Evolutionary conservation across 2,888 invertebrate species (phyloP), one percentile per base, ranked within the genome.

Genomic region (Epinotia nisella): DNA sequence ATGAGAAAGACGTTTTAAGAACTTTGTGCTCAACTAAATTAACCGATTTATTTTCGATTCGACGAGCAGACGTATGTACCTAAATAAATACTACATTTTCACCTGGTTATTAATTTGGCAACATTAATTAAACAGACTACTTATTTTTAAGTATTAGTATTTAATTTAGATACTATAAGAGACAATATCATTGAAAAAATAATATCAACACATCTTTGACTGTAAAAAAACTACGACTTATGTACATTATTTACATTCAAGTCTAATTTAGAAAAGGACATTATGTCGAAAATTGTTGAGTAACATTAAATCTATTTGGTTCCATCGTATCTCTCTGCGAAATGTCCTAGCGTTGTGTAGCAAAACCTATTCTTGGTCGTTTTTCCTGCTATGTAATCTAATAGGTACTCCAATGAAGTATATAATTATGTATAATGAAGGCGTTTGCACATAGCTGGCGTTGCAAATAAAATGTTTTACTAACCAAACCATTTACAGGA

Each of bases 231-330:
- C 67, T 68, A 72, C 56, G 49, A n/a, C 21, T 67, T 67, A 53
- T 66, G 17, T 58, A 66, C 60, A 41, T 55, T 61, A 19, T 49
- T 3, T 49, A 35, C 35, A 35, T n/a, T 49, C 49, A 7, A 15
- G 5, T n/a, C n/a, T 17, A 59, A 17, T 35, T 29, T 49, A 68
- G 15, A 58, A 13, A 53, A 21, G 10, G 19, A 3, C 11, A 51
- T n/a, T 24, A 51, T 24, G 29, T 51, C 13, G 2, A 24, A 17
- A 35, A 19, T 41, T 7, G 21, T n/a, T 19, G 35, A 49, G 19
- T 53, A 55, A 21, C 39, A n/a, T 72, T 68, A 72, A 35, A 56
- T 45, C 17, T 68, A 72, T 72, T 68, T 72, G 72, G 72, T 68
- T 67, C 72, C 72, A 39, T 71, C 41, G 49, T 62, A n/a, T 62